These are phyloP conservation scores for Tenthredo amoena DNA, from an alignment of 2,888 invertebrate species.

Conservation along the genomic window DNA sequence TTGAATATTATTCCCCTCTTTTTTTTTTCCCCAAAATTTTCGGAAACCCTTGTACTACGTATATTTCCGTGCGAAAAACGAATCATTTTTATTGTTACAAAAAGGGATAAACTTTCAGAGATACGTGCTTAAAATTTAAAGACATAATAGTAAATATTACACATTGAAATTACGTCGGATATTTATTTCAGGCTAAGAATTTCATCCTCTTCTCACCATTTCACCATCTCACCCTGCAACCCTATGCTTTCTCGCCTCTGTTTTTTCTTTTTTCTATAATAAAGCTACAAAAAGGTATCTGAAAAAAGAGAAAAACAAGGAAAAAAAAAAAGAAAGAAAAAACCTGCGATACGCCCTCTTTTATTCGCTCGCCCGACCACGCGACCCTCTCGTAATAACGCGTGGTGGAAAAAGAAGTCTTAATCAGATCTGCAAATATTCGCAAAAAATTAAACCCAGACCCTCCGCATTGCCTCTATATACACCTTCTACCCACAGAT, in stretches of 20 bases:
- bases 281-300: slow-evolving; percentile 11
- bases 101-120: not conserved
- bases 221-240: not conserved
- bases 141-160: not conserved
- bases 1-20: not conserved
- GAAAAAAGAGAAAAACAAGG: not conserved
- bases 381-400: slow-evolving; percentile 24
- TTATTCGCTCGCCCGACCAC: slow-evolving; percentile 16
- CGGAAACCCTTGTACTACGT: not conserved
- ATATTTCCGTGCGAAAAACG: not conserved
- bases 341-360: not conserved
- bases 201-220: not conserved
- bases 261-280: not conserved
- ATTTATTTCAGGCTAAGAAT: not conserved
- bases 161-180: not conserved
- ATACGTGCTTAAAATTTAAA: not conserved
- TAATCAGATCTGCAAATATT: slow-evolving; percentile 43
- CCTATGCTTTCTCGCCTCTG: not conserved
- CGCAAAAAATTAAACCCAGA: slow-evolving; percentile 42
- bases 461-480: not conserved
- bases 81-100: not conserved
- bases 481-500: not conserved
- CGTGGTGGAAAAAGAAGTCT: slow-evolving; percentile 38
- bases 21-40: not conserved
- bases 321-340: not conserved